Base-by-base conservation (phyloP, 1,140 invertebrate genomes). In the Maconellicoccus hirsutus region DNA sequence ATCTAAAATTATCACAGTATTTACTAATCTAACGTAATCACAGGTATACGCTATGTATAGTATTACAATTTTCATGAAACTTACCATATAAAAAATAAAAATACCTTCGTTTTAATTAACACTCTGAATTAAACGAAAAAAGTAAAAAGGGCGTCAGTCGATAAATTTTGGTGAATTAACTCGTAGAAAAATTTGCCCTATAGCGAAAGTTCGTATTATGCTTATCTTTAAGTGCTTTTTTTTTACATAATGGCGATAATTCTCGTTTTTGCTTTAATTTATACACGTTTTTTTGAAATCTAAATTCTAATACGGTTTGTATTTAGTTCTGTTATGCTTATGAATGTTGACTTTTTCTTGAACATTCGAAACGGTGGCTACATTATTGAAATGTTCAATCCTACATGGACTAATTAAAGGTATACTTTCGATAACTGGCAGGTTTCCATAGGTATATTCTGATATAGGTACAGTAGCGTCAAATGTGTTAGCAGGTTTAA, bases 371-470 rank as follows among this genome's bases (percentile, higher is more conserved):
- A 66, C 61, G 19, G 61, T 66, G 10, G 61, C 22, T 25, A 66
- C 22, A 16, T 23, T 66, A 66, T 26, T 66, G 19, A 66, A 66
- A 26, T 66, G 61, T 66, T 66, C 61, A 66, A 66, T 66, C 19
- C 61, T 66, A 66, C 61, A 66, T 26, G 61, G 61, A 66, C 61
- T 66, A 66, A 66, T 66, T 25, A 66, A 66, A 26, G 61, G 61
- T 66, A 66, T 26, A 66, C 61, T 66, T 66, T 66, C 22, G 61
- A 66, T 66, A 25, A 66, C 21, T 66, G 61, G 61, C 61, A 66
- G 61, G 61, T 66, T 66, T 66, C 61, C 61, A 26, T 66, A 66
- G 61, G 61, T 66, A 66, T 66, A 66, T 26, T 66, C 61, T 66
- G 61, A 66, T 66, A 66, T 66, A 19, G 61, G 61, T 66, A 66